A percentile compares a stretch with the other conserved stretches of the same genome.
These are phyloP conservation scores for Virgularia gustaviana DNA, from an alignment of 92 coral and sea anemone genomes.

Conservation along the genomic window DNA sequence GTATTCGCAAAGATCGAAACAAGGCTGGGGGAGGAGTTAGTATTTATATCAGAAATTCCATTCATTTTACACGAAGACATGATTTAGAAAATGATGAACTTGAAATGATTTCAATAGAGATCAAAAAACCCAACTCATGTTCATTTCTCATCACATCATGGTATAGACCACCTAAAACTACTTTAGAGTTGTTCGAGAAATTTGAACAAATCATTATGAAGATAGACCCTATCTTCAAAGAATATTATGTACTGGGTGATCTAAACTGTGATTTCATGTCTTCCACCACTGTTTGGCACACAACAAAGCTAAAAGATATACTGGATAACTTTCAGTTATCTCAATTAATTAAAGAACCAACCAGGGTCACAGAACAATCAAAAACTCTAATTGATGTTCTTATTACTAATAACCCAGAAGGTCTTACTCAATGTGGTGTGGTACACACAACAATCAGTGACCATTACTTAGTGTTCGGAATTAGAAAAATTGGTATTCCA, in stretches of 20 bases:
- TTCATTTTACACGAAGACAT: conserved; percentile 19
- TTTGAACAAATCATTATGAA: conserved; percentile 22
- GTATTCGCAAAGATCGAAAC: conserved; percentile 39
- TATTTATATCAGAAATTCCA: conserved; percentile 30
- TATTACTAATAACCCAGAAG: conserved; percentile 41
- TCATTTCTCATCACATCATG: conserved; percentile 42
- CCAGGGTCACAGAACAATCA: conserved; percentile 26
- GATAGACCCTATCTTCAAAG: conserved; percentile 20
- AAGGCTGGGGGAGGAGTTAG: conserved; percentile 49
- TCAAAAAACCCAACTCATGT: conserved; percentile 29
- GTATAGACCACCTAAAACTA: conserved; percentile 41
- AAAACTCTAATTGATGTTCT: conserved; percentile 13
- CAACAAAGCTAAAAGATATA: conserved; percentile 39
- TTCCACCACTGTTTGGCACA: conserved; percentile 39
- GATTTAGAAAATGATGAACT: conserved; percentile 23
- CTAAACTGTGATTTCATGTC: conserved; percentile 11
- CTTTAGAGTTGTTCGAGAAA: conserved; percentile 11
- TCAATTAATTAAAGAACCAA: conserved; percentile 29
- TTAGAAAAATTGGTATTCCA: conserved; percentile 44
- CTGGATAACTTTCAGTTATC: conserved; percentile 12
- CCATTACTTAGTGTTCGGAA: conserved; percentile 42
- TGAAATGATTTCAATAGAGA: conserved; percentile 28
- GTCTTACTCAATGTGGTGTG: conserved; percentile 37
- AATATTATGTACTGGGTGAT: conserved; percentile 37
- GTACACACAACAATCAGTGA: conserved; percentile 38